Evolutionary conservation across 1,140 invertebrate species (phyloP).

Genomic region (Drosophila simulans): DNA sequence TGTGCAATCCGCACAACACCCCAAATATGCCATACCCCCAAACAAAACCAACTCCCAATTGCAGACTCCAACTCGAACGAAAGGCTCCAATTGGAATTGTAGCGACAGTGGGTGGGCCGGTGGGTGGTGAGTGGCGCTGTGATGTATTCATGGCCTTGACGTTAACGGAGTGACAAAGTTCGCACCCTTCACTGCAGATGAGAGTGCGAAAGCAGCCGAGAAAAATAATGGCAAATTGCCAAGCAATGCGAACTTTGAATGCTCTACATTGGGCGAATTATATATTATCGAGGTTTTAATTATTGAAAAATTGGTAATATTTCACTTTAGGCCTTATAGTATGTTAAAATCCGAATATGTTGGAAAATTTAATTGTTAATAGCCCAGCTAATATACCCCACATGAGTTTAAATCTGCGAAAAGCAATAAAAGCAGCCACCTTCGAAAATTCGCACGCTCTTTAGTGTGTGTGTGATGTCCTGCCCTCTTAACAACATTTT

Average conservation of each 20-base stretch:
- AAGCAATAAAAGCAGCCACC: conserved; percentile 40
- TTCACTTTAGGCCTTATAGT: no score
- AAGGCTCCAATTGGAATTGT: conserved; percentile 27
- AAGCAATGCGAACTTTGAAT: not conserved
- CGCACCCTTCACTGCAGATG: conserved; percentile 67
- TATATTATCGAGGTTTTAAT: no score
- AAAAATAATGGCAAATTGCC: conserved; percentile 7
- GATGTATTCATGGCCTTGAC: conserved; percentile 81
- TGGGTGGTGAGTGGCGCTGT: conserved; percentile 32
- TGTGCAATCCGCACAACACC: conserved; percentile 36
- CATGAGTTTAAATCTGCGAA: not conserved
- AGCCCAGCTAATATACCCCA: not conserved
- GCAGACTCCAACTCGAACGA: conserved; percentile 33
- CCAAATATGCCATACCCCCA: conserved; percentile 33
- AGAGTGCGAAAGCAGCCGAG: conserved; percentile 9
- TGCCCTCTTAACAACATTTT: not conserved
- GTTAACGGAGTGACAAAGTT: conserved; percentile 81
- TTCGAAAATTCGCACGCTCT: conserved; percentile 39
- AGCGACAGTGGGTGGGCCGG: not conserved
- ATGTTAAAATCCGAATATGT: no score
- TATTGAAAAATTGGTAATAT: not conserved
- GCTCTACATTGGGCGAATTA: not conserved
- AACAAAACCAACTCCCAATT: conserved; percentile 25
- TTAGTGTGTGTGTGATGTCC: conserved; percentile 6
- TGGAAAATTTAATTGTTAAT: not conserved